Evolutionary conservation across 2,888 invertebrate species (phyloP).

Genomic region (Crossocerus cetratus): DNA sequence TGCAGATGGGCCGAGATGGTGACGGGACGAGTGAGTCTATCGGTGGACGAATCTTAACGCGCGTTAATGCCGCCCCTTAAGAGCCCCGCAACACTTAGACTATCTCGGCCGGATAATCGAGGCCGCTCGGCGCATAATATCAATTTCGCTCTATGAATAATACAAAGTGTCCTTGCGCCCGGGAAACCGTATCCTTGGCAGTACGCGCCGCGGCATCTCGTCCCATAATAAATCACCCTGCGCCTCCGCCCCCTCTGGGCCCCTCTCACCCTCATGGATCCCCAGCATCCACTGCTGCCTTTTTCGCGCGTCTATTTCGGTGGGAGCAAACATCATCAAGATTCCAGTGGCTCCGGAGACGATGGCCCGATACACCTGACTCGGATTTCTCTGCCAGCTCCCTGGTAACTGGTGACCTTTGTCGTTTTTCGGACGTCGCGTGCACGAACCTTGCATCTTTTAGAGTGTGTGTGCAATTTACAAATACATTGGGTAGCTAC

Average conservation of each 20-base stretch:
- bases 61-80: background rate
- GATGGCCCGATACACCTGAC: too few species aligned
- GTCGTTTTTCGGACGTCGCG: too few species aligned
- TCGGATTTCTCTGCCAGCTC: background rate
- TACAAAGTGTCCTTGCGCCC: conserved; percentile 22
- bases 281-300: background rate
- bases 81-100: background rate
- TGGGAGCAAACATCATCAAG: conserved; percentile 19
- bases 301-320: conserved; percentile 29
- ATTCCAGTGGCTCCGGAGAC: background rate
- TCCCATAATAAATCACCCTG: conserved; percentile 32
- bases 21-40: too few species aligned
- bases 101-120: conserved; percentile 15
- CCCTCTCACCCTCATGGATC: too few species aligned
- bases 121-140: conserved; percentile 18
- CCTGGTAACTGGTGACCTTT: background rate
- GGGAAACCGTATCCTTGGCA: background rate
- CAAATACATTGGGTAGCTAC: too few species aligned
- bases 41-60: too few species aligned
- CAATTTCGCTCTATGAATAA: conserved; percentile 40
- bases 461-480: too few species aligned
- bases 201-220: background rate
- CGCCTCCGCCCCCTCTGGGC: conserved; percentile 9
- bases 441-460: too few species aligned
- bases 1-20: too few species aligned